phyloP scores from a whole-genome alignment of 2,113 vertebrate species.

The Pan troglodytes region NHGRI_mPanTro3-v2.1_pri NC_072413.2:39347001-39347500 shows the following conservation, averaged over 20 bases:
- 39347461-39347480: slow-evolving; percentile 88
- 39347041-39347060: slow-evolving; percentile 87
- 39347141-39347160: slow-evolving; percentile 91
- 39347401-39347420: slow-evolving; percentile 84
- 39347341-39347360: slow-evolving; percentile 89
- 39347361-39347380: slow-evolving; percentile 89
- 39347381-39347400: slow-evolving; percentile 90
- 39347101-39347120: slow-evolving; percentile 78
- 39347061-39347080: slow-evolving; percentile 84
- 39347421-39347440: slow-evolving; percentile 93
- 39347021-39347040: slow-evolving; percentile 85
- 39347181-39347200: slow-evolving; percentile 84
- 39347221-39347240: slow-evolving; percentile 87
- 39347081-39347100: slow-evolving; percentile 82
- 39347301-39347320: slow-evolving; percentile 88
- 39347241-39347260: slow-evolving; percentile 89
- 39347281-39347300: slow-evolving; percentile 89
- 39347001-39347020: slow-evolving; percentile 81
- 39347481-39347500: slow-evolving; percentile 84
- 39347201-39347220: slow-evolving; percentile 91
- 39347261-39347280: slow-evolving; percentile 89
- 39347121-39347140: slow-evolving; percentile 86
- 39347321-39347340: slow-evolving; percentile 89
- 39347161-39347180: slow-evolving; percentile 79
- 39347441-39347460: slow-evolving; percentile 90